phyloP scores from a whole-genome alignment of 2,888 invertebrate genomes.

The Crematogaster levior region DNA sequence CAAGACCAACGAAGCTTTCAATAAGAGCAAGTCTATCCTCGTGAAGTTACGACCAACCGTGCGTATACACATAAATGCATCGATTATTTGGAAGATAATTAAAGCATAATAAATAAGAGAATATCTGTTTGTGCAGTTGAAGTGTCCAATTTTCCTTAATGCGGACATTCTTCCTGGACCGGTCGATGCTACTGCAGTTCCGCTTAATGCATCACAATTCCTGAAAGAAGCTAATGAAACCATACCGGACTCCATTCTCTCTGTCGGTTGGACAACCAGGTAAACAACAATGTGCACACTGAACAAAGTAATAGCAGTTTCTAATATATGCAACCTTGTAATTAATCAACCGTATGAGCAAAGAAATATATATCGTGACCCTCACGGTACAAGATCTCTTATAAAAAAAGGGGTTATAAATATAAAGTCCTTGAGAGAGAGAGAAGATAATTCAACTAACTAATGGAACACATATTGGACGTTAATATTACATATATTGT shows the following conservation, averaged over 20 bases:
- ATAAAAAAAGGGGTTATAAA: slow-evolving; percentile 46
- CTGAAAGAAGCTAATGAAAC: slow-evolving; percentile 87
- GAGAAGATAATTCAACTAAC: slow-evolving; percentile 20
- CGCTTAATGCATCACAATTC: slow-evolving; percentile 90
- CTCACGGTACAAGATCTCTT: slow-evolving; percentile 17
- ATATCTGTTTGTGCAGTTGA: slow-evolving; percentile 86
- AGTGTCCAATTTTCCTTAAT: slow-evolving; percentile 94
- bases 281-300: slow-evolving; percentile 79
- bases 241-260: slow-evolving; percentile 90
- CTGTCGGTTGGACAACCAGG: slow-evolving; percentile 94
- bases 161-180: slow-evolving; percentile 95
- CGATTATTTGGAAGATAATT: slow-evolving; percentile 14
- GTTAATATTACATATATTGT: slow-evolving; percentile 14
- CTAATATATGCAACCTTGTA: slow-evolving; percentile 44
- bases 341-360: slow-evolving; percentile 48
- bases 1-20: slow-evolving; percentile 92
- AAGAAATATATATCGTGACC: slow-evolving; percentile 36
- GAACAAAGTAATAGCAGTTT: slow-evolving; percentile 9
- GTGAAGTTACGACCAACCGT: slow-evolving; percentile 84
- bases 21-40: slow-evolving; percentile 87
- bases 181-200: slow-evolving; percentile 87
- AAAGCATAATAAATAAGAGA: not conserved
- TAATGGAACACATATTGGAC: slow-evolving; percentile 2
- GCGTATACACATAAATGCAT: slow-evolving; percentile 59
- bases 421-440: slow-evolving; percentile 33